Evolutionary conservation across 2,797 vertebrate species (phyloP), one percentile per base, ranked within the genome.

Genomic region (Phylloscopus collybita): DNA sequence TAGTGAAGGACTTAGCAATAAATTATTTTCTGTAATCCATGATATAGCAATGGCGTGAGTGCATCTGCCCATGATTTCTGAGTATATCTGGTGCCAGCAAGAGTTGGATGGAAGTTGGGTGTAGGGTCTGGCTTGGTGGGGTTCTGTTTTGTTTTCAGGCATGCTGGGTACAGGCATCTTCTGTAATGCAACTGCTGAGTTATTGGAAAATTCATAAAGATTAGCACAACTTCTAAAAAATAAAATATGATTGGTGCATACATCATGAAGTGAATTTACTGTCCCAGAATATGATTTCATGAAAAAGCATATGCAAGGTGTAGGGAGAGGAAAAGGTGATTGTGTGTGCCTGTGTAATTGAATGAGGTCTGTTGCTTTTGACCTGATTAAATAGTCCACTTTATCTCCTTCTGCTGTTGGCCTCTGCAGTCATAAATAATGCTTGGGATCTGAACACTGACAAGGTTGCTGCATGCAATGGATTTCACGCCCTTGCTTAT

Each of bases 401-500:
- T 83, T 64, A 72, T 93, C 81, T 95, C 56, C 80, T 92, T 32
- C 38, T 95, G 36, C 36, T 88, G 27, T 75, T 85, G 81, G 67
- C 50, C 60, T 93, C 79, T 83, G 81, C 40, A 82, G 54, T 95
- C 74, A 65, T 94, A 95, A 95, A 93, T 86, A 92, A 88, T 95
- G 92, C 66, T 87, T 38, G 53, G 75, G 51, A 86, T 90, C 54
- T 72, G 29, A 29, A 69, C 26, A 4, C 19, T 95, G 96, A 88
- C 86, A 93, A 92, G 91, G 90, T 85, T 95, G 80, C 44, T 36
- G 21, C 29, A 50, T 59, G 85, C 93, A 95, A 83, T 90, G 79
- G 56, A 56, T 93, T 97, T 96, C 80, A 90, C 79, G 27, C 64
- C 88, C 90, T 94, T 92, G 53, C 64, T 93, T 93, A 20, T 91